phyloP scores from a whole-genome alignment of 1,140 invertebrate genomes.

The Dysdera silvatica region DNA sequence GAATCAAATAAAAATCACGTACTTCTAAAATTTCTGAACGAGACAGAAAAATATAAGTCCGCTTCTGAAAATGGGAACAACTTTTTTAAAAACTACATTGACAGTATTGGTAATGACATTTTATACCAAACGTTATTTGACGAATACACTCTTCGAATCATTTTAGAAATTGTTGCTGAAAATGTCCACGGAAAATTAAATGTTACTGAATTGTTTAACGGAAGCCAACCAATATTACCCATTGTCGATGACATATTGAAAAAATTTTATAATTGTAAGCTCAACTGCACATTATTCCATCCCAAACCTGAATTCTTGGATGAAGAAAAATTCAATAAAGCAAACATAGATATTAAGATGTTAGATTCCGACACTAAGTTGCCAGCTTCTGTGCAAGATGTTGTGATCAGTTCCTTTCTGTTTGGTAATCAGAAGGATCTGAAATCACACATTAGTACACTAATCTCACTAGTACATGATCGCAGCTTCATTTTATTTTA shows the following conservation, averaged over 20 bases:
- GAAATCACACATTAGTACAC: background rate
- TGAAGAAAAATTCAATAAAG: background rate
- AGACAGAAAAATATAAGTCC: background rate
- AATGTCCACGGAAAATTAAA: slow-evolving; percentile 24
- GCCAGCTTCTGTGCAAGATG: background rate
- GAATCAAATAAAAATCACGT: too few species aligned
- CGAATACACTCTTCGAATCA: slow-evolving; percentile 9
- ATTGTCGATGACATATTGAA: background rate
- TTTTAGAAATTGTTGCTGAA: slow-evolving; percentile 29
- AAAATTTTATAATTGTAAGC: slow-evolving; percentile 11
- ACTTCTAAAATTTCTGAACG: background rate
- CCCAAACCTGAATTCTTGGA: background rate
- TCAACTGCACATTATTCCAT: slow-evolving; percentile 4
- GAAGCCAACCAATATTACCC: background rate
- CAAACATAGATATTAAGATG: background rate
- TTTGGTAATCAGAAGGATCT: background rate
- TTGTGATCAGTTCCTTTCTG: slow-evolving; percentile 6
- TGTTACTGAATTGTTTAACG: slow-evolving; percentile 11
- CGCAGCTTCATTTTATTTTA: slow-evolving; percentile 10
- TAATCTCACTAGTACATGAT: background rate
- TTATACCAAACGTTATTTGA: slow-evolving; percentile 2
- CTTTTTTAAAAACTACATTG: background rate
- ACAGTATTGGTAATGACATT: background rate
- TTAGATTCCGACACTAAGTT: background rate
- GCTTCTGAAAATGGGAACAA: background rate